These are phyloP conservation scores for Melanophora roralis DNA, from an alignment of 2,888 invertebrate genomes.

Conservation along the genomic window DNA sequence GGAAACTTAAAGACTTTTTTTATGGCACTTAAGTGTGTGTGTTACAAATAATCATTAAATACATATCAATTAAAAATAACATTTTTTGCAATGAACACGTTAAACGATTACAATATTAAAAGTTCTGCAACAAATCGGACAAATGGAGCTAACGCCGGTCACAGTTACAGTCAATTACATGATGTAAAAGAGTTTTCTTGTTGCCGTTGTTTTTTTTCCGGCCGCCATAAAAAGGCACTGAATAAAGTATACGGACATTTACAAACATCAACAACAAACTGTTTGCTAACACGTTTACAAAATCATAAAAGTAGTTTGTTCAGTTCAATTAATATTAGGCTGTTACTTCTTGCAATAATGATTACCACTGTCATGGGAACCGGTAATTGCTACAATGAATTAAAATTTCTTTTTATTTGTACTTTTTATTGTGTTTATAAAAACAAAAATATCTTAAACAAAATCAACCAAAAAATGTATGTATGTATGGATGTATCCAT, in stretches of 20 bases:
- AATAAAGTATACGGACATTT: not conserved
- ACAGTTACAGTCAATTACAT: constrained; percentile 58
- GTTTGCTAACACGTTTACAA: constrained; percentile 19
- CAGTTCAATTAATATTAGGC: constrained; percentile 50
- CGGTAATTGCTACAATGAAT: constrained; percentile 62
- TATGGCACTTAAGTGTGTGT: not conserved
- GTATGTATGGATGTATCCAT: not conserved
- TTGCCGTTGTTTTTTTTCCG: constrained; percentile 53
- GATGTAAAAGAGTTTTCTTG: constrained; percentile 23
- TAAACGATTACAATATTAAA: constrained; percentile 20
- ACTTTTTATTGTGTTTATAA: not conserved
- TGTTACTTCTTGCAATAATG: constrained; percentile 57
- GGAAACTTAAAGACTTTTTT: constrained; percentile 8
- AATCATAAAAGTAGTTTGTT: constrained; percentile 46
- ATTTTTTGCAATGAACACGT: constrained; percentile 2
- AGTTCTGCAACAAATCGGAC: constrained; percentile 30
- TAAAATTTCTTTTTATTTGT: constrained; percentile 14
- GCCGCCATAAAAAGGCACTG: constrained; percentile 5
- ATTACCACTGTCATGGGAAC: constrained; percentile 68
- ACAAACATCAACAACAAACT: constrained; percentile 45
- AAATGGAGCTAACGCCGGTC: constrained; percentile 72
- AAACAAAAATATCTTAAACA: not conserved
- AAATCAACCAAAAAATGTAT: not conserved
- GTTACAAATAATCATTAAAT: not conserved
- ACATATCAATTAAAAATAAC: not conserved